Base-by-base conservation (phyloP, 2,888 invertebrate genomes). In the Eumacrocentrus americanus region DNA sequence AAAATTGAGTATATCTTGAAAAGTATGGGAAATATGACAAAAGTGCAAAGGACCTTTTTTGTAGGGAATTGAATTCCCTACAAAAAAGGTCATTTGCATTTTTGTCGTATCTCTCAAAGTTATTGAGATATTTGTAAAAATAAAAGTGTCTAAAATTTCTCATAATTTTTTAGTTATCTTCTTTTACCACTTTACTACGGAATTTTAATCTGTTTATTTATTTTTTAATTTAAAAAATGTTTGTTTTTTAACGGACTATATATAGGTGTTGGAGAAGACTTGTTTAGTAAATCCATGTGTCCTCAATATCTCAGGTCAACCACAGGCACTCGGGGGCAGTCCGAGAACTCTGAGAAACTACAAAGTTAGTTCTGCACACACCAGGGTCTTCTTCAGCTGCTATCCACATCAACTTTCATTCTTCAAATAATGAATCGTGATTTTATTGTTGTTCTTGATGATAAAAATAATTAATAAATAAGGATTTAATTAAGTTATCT, bases 241-340 rank as follows among this genome's bases (percentile, higher is more conserved):
- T 29, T 29, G 9, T 29, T 29, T 29, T 29, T 29, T 29, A n/a
- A n/a, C n/a, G n/a, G n/a, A n/a, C n/a, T n/a, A n/a, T n/a, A n/a
- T n/a, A n/a, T 35, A 18, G 11, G 11, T 51, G 20, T 20, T 18
- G n/a, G 18, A 12, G 12, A 38, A 18, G 4, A 9, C 12, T 23
- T 29, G 3, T 35, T 37, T 12, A 38, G 11, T 38, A 37, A 37
- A 52, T 52, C 22, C 12, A 46, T 20, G 29, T 48, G 29, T 48
- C 20, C 29, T 40, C 40, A 50, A 50, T 57, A 37, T 48, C 16
- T 18, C 22, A 38, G 37, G 37, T 37, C 34, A 44, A 52, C 51
- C 61, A 53, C 56, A 61, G 57, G 38, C 58, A 58, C 47, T 55
- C 42, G 54, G 9, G 46, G 51, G 51, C 42, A 61, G 48, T 63